Conservation (phyloP, 1,140 invertebrate genomes). For the Varroa destructor region DNA sequence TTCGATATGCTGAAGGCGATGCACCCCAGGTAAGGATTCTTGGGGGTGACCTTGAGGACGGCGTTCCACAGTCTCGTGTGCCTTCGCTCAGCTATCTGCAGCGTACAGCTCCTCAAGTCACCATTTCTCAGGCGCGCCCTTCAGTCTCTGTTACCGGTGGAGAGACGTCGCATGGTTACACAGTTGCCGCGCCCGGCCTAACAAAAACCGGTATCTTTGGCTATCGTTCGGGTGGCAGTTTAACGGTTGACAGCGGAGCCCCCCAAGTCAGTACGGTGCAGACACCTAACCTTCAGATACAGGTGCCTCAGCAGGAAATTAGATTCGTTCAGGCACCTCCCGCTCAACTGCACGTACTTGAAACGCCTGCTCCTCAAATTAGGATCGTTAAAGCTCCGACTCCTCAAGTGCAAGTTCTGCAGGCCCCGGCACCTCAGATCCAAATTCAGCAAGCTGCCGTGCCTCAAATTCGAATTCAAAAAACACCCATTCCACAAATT, state of each 20-base stretch:
- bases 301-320: conserved; percentile 2
- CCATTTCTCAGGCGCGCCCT: not conserved
- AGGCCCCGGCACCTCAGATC: conserved; percentile 4
- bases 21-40: not conserved
- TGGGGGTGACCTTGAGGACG: too few relatives aligned
- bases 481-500: not conserved
- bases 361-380: not conserved
- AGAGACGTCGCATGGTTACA: conserved; percentile 11
- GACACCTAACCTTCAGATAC: not conserved
- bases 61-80: not conserved
- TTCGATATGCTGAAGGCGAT: not conserved
- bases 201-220: conserved; percentile 15
- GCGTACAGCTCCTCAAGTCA: conserved; percentile 2
- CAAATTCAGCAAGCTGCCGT: conserved; percentile 13
- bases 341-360: not conserved
- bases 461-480: not conserved
- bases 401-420: not conserved
- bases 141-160: conserved; percentile 2
- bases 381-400: not conserved
- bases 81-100: conserved; percentile 7
- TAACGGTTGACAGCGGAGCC: too few relatives aligned
- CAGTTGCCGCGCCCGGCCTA: conserved; percentile 10
- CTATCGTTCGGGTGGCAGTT: not conserved
- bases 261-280: conserved; percentile 3
- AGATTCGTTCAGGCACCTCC: not conserved